Conservation (phyloP, 1,140 invertebrate genomes). For the Phthorimaea operculella region DNA sequence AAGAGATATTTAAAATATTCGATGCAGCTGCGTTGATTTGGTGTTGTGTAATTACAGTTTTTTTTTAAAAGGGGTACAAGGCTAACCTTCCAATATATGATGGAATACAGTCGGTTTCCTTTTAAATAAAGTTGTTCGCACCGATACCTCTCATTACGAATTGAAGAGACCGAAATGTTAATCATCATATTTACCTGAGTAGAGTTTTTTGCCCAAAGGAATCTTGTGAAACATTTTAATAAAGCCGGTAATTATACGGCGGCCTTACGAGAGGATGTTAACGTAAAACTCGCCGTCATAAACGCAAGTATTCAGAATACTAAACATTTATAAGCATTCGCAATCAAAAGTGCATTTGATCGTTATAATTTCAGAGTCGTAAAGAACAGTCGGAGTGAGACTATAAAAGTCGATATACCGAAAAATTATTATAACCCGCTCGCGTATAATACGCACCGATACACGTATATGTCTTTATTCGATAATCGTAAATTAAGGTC, state of each 20-base stretch:
- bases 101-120: slow-evolving; percentile 24
- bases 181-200: slow-evolving; percentile 42
- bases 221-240: slow-evolving; percentile 43
- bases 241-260: slow-evolving; percentile 30
- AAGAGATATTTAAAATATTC: slow-evolving; percentile 26
- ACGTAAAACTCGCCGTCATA: background rate
- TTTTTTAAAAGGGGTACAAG: slow-evolving; percentile 31
- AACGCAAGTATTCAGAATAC: slow-evolving; percentile 13
- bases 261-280: background rate
- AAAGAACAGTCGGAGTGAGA: slow-evolving; percentile 35
- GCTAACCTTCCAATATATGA: slow-evolving; percentile 17
- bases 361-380: slow-evolving; percentile 35
- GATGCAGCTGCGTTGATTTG: slow-evolving; percentile 23
- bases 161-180: slow-evolving; percentile 33
- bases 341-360: slow-evolving; percentile 16
- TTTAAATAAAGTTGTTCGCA: slow-evolving; percentile 48
- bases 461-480: slow-evolving; percentile 47
- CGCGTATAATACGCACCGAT: slow-evolving; percentile 32
- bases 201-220: slow-evolving; percentile 25
- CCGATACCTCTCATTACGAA: slow-evolving; percentile 43
- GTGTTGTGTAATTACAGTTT: slow-evolving; percentile 29
- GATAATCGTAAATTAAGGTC: slow-evolving; percentile 63
- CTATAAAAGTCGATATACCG: slow-evolving; percentile 49
- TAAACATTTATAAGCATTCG: slow-evolving; percentile 13
- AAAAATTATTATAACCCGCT: slow-evolving; percentile 43